Conservation (phyloP, 2,888 invertebrate genomes). For the Toxonevra muliebris region DNA sequence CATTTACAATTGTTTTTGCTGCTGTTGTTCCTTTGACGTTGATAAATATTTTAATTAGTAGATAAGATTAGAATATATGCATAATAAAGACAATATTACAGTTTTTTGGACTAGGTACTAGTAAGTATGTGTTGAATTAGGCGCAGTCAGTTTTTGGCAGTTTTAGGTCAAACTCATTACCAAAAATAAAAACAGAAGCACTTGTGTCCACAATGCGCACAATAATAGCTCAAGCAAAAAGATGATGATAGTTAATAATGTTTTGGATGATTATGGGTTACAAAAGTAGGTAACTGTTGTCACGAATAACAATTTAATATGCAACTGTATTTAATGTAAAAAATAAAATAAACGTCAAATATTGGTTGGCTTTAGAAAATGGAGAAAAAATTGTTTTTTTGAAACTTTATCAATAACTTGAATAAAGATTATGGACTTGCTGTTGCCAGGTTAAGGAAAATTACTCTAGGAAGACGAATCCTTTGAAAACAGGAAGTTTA, state of each 20-base stretch:
- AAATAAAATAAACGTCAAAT: background rate
- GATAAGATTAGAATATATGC: slow-evolving; percentile 10
- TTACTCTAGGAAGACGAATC: too few relatives aligned
- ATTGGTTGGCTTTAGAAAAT: too few relatives aligned
- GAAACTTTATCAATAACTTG: too few relatives aligned
- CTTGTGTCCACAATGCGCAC: too few relatives aligned
- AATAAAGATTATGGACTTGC: too few relatives aligned
- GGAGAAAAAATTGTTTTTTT: too few relatives aligned
- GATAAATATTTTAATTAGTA: slow-evolving; percentile 13
- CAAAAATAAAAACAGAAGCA: background rate
- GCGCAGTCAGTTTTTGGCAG: slow-evolving; percentile 15
- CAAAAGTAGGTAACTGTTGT: slow-evolving; percentile 23
- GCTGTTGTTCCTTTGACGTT: too few relatives aligned
- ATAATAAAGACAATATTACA: slow-evolving; percentile 2
- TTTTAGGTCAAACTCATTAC: slow-evolving; percentile 25
- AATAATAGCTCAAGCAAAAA: too few relatives aligned
- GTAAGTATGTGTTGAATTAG: background rate
- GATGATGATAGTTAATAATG: too few relatives aligned
- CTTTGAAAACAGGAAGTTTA: too few relatives aligned
- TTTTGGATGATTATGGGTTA: slow-evolving; percentile 23
- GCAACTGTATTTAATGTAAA: background rate
- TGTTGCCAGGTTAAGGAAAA: too few relatives aligned
- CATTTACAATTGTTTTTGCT: too few relatives aligned
- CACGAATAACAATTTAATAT: slow-evolving; percentile 16
- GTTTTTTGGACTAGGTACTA: background rate